Base-by-base conservation (phyloP, 2,888 invertebrate species). In the Hipparchia semele region DNA sequence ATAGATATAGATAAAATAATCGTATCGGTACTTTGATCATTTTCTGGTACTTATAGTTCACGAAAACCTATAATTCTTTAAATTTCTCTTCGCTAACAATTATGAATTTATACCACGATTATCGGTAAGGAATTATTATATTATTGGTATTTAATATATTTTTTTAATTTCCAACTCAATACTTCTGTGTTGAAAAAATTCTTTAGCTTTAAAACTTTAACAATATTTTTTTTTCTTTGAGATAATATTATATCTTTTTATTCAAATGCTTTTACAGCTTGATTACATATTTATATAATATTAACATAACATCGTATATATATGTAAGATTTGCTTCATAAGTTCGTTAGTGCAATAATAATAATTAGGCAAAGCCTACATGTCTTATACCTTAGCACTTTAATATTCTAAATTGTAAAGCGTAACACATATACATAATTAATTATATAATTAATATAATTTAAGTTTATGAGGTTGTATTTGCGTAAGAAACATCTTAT, bases 311-410 rank as follows among this genome's bases (percentile, higher is more conserved):
- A 4, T 46, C 5, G 4, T 5, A 49, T 39, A 39, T 39, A 23
- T 39, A 65, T 60, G 84, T 87, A 86, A 86, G 86, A 87, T 87
- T 84, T 84, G 87, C 86, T 87, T 90, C 87, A 87, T 89, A 90
- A 90, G 85, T 90, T 86, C 87, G 84, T 87, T 89, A 91, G 94
- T 94, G 94, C 94, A 94, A 94, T 94, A 94, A 91, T 88, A 83
- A 93, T 94, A 94, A 91, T 88, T 83, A 85, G 94, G 94, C 94
- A 91, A 91, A 94, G 94, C 94, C 94, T 92, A 89, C 84, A 80
- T 89, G 88, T 91, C 92, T 89, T 91, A 92, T 90, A 84, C 46
- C 23, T 86, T 90, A 91, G 88, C 84, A 87, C 83, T 76, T 59
- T 74, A 75, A 83, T 65, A 51, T 83, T 81, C 84, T 84, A 76